Conservation (phyloP, 2,888 invertebrate species). For the Catocala sponsa region DNA sequence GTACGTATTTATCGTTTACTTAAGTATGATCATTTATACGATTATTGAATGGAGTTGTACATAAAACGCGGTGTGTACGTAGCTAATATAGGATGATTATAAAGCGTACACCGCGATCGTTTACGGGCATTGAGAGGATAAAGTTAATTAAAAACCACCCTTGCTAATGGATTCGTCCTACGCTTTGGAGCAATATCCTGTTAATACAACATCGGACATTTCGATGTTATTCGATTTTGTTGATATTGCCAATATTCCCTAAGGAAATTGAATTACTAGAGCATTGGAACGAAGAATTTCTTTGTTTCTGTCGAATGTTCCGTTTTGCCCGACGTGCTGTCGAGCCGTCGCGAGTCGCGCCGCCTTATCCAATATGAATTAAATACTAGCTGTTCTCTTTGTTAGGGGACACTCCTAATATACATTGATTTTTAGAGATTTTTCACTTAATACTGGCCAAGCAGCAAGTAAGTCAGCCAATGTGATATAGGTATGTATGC, state of each 20-base stretch:
- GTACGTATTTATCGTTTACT: slow-evolving; percentile 1
- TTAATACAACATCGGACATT: slow-evolving; percentile 65
- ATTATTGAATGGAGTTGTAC: background rate
- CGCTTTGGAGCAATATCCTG: slow-evolving; percentile 65
- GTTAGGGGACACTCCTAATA: no score
- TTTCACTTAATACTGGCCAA: no score
- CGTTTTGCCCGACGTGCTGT: slow-evolving; percentile 20
- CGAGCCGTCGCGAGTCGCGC: slow-evolving; percentile 10
- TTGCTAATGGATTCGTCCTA: slow-evolving; percentile 64
- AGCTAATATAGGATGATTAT: slow-evolving; percentile 28
- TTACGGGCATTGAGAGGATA: slow-evolving; percentile 47
- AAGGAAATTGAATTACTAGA: slow-evolving; percentile 70
- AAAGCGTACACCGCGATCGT: slow-evolving; percentile 34
- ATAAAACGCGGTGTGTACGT: background rate
- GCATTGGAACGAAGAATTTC: slow-evolving; percentile 50
- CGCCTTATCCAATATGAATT: slow-evolving; percentile 1
- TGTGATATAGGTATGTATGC: no score
- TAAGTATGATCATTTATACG: slow-evolving; percentile 5
- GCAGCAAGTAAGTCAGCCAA: no score
- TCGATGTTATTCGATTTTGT: slow-evolving; percentile 63
- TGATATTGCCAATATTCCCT: slow-evolving; percentile 70
- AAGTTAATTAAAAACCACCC: slow-evolving; percentile 70
- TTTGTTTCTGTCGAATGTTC: slow-evolving; percentile 42
- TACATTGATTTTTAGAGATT: no score
- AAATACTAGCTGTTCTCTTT: background rate